These are phyloP conservation scores for Todus mexicanus DNA, from an alignment of 2,797 vertebrate species.

Conservation along the genomic window DNA sequence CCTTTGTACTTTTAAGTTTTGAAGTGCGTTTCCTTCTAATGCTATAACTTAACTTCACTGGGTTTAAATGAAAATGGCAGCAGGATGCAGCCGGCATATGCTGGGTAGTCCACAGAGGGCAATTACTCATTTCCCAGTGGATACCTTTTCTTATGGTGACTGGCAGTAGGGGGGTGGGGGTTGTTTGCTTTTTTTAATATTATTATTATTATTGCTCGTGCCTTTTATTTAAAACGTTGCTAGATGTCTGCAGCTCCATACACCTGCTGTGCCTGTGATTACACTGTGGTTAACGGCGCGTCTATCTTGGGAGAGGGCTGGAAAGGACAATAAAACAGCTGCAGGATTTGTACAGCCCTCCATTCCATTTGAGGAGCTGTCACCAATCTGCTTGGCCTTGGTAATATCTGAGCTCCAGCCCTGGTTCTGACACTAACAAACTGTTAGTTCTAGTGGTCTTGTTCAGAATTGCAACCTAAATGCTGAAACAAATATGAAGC, in stretches of 20 bases:
- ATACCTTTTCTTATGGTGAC: neutral
- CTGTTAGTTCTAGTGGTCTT: neutral
- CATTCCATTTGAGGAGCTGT: neutral
- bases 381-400: neutral
- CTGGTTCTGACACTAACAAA: neutral
- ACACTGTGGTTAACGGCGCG: neutral
- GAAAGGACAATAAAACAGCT: neutral
- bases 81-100: conserved; percentile 2
- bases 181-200: neutral
- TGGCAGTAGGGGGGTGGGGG: neutral
- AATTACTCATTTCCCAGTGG: conserved; percentile 16
- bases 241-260: neutral
- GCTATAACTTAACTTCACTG: neutral
- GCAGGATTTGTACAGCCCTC: neutral
- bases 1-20: neutral
- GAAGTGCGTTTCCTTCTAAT: neutral
- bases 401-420: neutral
- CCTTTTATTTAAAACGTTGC: conserved; percentile 5
- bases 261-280: conserved; percentile 16
- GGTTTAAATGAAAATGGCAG: conserved; percentile 11
- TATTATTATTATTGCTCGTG: neutral
- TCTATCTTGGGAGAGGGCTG: neutral
- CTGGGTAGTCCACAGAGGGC: neutral
- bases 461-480: neutral
- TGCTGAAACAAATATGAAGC: neutral